Base-by-base conservation (phyloP, 2,797 vertebrate genomes). In the Clarias fuscus region DNA sequence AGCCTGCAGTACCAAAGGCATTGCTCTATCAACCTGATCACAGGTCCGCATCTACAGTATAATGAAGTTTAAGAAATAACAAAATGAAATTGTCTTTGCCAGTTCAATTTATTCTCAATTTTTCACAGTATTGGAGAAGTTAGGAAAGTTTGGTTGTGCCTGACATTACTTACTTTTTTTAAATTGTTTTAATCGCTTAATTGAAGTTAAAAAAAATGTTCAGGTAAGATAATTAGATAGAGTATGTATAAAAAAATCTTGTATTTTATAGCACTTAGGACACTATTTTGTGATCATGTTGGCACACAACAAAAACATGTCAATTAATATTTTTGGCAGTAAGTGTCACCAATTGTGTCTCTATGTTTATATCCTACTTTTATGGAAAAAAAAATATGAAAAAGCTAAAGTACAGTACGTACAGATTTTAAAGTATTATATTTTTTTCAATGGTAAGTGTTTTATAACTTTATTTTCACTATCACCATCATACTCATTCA, bases 281-380 rank as follows among this genome's bases (percentile, higher is more conserved):
- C 53, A 61, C 48, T 17, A 30, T 79, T 30, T 56, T 53, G 15
- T 14, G 59, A 7, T 64, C 2, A 64, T 68, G 20, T 82, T 30
- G 17, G 43, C 64, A 65, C 24, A 17, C 13, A 68, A 17, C 24
- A 20, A 53, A 65, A 64, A 15, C 59, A 80, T 59, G 4, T 8
- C 56, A 33, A 13, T 5, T 56, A 8, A 61, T 78, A 78, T 37
- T 61, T 78, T 7, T 78, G 30, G 10, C 77, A 20, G 43, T 24
- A 62, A 14, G 33, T n/a, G 22, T 1, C 1, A n/a, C 40, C 22
- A 64, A 80, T n/a, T 43, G 6, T 7, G 40, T 0, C 22, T 80
- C 8, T 8, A 80, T 80, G 64, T 80, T 80, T n/a, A 75, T n/a
- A 75, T n/a, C 43, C 11, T 53, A 15, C 72, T n/a, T 40, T 72